These are phyloP conservation scores for Erebia epiphron DNA, from an alignment of 2,888 invertebrate genomes.

Conservation along the genomic window DNA sequence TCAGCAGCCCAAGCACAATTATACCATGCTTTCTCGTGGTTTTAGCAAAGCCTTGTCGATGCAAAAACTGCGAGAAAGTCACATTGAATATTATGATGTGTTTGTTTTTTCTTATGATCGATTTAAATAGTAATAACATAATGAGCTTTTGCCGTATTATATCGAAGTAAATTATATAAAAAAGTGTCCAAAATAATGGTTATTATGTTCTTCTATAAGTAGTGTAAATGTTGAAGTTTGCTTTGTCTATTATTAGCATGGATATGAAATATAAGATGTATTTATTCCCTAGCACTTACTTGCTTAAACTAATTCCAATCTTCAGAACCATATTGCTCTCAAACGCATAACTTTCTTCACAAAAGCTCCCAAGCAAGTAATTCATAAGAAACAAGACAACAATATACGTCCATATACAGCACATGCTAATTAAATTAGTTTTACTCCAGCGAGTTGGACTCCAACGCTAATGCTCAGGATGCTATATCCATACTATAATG, in stretches of 20 bases:
- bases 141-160: background rate
- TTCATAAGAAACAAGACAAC: conserved; percentile 25
- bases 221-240: no score
- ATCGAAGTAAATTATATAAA: background rate
- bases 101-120: no score
- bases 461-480: conserved; percentile 36
- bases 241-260: no score
- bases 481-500: conserved; percentile 32
- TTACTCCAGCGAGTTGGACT: conserved; percentile 37
- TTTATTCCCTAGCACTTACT: background rate
- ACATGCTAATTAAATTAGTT: conserved; percentile 40
- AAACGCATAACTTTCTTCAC: conserved; percentile 1
- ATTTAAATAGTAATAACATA: no score
- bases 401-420: conserved; percentile 31
- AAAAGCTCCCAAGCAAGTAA: conserved; percentile 21
- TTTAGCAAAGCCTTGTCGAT: no score
- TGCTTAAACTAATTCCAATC: background rate
- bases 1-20: no score
- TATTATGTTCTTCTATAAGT: no score
- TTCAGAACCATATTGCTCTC: background rate
- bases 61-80: no score
- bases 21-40: no score
- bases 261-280: background rate
- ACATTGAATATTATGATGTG: no score
- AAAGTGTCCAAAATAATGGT: no score